Conservation (phyloP, 2,888 invertebrate genomes). For the Eupithecia tripunctaria region DNA sequence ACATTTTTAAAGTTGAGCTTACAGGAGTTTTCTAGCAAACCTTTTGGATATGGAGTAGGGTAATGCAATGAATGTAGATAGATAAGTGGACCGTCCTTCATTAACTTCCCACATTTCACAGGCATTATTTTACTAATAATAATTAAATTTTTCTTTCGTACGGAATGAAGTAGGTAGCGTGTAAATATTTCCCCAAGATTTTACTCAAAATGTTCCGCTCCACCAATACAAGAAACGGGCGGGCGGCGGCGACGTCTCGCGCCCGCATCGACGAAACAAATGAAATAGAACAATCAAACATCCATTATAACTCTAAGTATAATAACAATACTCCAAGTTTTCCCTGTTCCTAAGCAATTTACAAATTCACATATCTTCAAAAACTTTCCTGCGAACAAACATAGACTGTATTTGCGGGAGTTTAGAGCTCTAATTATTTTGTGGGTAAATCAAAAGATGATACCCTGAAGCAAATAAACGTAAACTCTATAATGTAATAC, state of each 20-base stretch:
- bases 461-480: slow-evolving; percentile 1
- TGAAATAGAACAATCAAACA: slow-evolving; percentile 49
- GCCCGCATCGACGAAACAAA: slow-evolving; percentile 28
- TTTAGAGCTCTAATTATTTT: slow-evolving; percentile 7
- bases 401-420: slow-evolving; percentile 18
- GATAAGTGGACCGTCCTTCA: too few species aligned
- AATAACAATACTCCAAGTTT: slow-evolving; percentile 56
- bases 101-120: too few species aligned
- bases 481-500: slow-evolving; percentile 7
- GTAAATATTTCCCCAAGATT: too few species aligned
- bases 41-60: too few species aligned
- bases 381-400: slow-evolving; percentile 22
- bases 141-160: too few species aligned
- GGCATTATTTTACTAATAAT: too few species aligned
- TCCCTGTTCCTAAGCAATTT: slow-evolving; percentile 55
- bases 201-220: too few species aligned
- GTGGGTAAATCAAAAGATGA: neutral
- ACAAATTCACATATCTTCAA: slow-evolving; percentile 53
- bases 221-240: too few species aligned
- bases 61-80: too few species aligned
- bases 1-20: too few species aligned
- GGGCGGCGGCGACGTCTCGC: neutral
- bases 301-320: slow-evolving; percentile 49
- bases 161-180: too few species aligned
- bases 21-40: too few species aligned